Evolutionary conservation across 2,797 vertebrate species (phyloP), one percentile per base, ranked within the genome.

Genomic region (Lophius americanus): DNA sequence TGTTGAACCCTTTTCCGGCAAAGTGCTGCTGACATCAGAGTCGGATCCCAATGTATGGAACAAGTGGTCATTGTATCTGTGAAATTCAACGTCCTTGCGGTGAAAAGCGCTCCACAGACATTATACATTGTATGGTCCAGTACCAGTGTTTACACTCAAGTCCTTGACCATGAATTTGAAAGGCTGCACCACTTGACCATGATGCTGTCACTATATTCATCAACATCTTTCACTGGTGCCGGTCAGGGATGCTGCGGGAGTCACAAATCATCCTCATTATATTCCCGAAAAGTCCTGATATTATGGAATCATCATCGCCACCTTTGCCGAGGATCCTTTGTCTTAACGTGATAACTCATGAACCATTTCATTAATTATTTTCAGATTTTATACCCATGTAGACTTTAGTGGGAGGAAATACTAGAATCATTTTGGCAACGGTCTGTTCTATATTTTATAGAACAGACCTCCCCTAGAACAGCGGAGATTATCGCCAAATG

Each of bases 121-220:
- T 71, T 32, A 66, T 55, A 63, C 62, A 66, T 79, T 67, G 47
- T 65, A 5, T 67, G 7, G 61, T 67, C 58, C 60, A 67, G 54
- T 57, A 81, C 73, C 70, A 73, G 60, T 51, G 32, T 53, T 66
- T 83, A 67, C 64, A 70, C 43, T 75, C 50, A 56, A 67, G 84
- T 81, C 85, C 82, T 89, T 89, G 83, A 84, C 75, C 61, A 56
- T 62, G 72, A 70, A 41, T 84, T 88, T 85, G 78, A 77, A 81
- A 88, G 52, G 38, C 62, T 76, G 83, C 60, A 60, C 37, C 79
- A 81, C 82, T 89, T 88, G 80, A 89, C 81, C 73, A 76, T 75
- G 78, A 10, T 47, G 70, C 83, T 73, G 33, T 53, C 52, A 37
- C 38, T 52, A 55, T 78, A 83, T 75, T 75, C 75, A 80, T 14